Percentiles rank a stretch among this genome's conserved stretches.
Conservation (phyloP, 2,888 invertebrate species). For the Brenthis ino region DNA sequence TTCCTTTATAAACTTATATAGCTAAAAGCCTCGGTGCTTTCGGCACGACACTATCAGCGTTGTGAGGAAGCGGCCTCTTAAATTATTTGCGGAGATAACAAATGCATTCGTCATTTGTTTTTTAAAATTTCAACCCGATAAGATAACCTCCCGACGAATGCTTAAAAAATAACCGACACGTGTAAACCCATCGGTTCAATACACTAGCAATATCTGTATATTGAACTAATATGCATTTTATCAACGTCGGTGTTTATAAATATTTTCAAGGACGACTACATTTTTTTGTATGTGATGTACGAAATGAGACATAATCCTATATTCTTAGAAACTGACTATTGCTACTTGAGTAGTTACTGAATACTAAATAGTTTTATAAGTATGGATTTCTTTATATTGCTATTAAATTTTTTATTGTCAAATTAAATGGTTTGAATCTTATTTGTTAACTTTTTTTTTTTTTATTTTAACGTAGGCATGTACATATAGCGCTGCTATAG, state of each 20-base stretch:
- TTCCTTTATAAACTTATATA: no score
- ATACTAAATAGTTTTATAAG: no score
- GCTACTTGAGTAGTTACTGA: no score
- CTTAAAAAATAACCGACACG: conserved; percentile 48
- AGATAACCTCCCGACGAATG: conserved; percentile 41
- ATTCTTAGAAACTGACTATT: neutral
- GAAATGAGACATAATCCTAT: neutral
- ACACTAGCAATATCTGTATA: conserved; percentile 29
- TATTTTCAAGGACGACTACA: conserved; percentile 16
- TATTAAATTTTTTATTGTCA: no score
- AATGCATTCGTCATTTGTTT: conserved; percentile 68
- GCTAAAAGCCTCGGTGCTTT: neutral
- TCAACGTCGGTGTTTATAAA: conserved; percentile 23
- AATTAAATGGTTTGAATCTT: no score
- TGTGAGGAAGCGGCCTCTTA: conserved; percentile 10
- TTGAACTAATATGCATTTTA: conserved; percentile 44
- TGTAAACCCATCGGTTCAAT: conserved; percentile 51
- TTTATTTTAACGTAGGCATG: no score
- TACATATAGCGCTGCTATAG: no score
- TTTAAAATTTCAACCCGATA: conserved; percentile 39
- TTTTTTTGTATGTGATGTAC: conserved; percentile 23
- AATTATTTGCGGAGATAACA: conserved; percentile 42
- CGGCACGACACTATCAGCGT: neutral
- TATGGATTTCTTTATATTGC: no score
- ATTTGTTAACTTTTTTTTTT: no score